Base-by-base conservation (phyloP, 2,888 invertebrate species). In the Syritta pipiens region DNA sequence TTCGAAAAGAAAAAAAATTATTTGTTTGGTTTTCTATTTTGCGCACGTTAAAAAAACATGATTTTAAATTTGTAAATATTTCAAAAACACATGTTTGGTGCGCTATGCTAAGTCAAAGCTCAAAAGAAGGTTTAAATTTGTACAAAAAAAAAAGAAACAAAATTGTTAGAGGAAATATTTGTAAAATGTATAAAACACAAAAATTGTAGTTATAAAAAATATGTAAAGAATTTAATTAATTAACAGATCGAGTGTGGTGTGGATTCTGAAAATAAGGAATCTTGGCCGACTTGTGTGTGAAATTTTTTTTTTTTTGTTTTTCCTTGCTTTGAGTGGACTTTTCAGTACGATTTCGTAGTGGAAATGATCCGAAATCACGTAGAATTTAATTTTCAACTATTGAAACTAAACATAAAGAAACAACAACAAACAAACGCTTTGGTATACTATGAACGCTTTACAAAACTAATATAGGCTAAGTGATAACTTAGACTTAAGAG, bases 381-480 rank as follows among this genome's bases (percentile, higher is more conserved):
- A 17, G 37, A 17, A 2, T 37, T 37, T 37, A 17, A 67, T 55
- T 51, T 77, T 48, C 5, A 53, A 48, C 53, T 53, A 60, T 62
- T 68, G 28, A 59, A 71, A 74, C 40, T 57, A 22, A 63, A 57
- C 57, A 9, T 19, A 28, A 42, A 55, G 55, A 81, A 81, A 71
- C 48, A 81, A 68, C 67, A 63, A 82, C 51, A 81, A 59, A 71
- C 82, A 85, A 86, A 84, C 87, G 89, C 89, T 89, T 89, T 89
- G 89, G 89, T 89, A 89, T 88, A 88, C 88, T 86, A 86, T 86
- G 85, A 86, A 89, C 87, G 89, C 89, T 89, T 89, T 89, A 89
- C 88, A 86, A 84, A 84, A 82, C 57, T 60, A 51, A 68, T 72
- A 46, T 79, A 77, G 65, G 42, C n/a, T 55, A 67, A 51, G 17